phyloP scores from a whole-genome alignment of 64 coral and sea anemone genomes.

The Montipora efflorescens region DNA sequence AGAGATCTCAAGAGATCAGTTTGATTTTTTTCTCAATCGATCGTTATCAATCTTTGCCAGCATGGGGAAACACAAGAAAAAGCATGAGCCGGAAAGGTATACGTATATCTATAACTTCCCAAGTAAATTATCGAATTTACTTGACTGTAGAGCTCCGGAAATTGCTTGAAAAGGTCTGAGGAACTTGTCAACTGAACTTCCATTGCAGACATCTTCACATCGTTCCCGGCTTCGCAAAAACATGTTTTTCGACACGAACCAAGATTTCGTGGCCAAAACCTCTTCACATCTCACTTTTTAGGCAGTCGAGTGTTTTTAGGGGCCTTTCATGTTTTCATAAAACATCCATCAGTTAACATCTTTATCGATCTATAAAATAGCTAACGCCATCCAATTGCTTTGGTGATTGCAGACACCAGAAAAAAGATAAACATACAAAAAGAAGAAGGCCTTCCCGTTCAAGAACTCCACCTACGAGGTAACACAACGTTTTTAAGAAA shows the following conservation, averaged over 20 bases:
- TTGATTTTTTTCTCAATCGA: too few species aligned
- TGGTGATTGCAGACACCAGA: slow-evolving; percentile 15
- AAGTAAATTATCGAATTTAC: slow-evolving; percentile 28
- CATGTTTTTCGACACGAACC: slow-evolving; percentile 21
- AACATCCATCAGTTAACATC: slow-evolving; percentile 5
- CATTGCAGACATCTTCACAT: slow-evolving; percentile 22
- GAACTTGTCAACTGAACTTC: slow-evolving; percentile 30
- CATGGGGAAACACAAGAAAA: too few species aligned
- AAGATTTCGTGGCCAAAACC: slow-evolving; percentile 13
- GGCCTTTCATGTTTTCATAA: slow-evolving; percentile 33
- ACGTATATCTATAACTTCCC: neutral
- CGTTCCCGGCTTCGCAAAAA: slow-evolving; percentile 16
- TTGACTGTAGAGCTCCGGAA: slow-evolving; percentile 25
- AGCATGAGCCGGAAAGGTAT: too few species aligned
- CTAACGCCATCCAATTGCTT: slow-evolving; percentile 19
- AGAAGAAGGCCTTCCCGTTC: neutral
- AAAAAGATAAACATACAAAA: slow-evolving; percentile 15
- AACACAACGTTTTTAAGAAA: neutral
- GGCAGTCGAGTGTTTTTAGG: slow-evolving; percentile 21
- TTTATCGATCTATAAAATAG: slow-evolving; percentile 11
- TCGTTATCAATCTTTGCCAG: too few species aligned
- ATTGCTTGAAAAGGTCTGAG: slow-evolving; percentile 29
- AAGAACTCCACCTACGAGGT: slow-evolving; percentile 10
- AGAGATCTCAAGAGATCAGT: too few species aligned
- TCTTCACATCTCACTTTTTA: slow-evolving; percentile 27